These are phyloP conservation scores for Halocaridina rubra DNA, from an alignment of 2,888 invertebrate genomes.

Conservation along the genomic window DNA sequence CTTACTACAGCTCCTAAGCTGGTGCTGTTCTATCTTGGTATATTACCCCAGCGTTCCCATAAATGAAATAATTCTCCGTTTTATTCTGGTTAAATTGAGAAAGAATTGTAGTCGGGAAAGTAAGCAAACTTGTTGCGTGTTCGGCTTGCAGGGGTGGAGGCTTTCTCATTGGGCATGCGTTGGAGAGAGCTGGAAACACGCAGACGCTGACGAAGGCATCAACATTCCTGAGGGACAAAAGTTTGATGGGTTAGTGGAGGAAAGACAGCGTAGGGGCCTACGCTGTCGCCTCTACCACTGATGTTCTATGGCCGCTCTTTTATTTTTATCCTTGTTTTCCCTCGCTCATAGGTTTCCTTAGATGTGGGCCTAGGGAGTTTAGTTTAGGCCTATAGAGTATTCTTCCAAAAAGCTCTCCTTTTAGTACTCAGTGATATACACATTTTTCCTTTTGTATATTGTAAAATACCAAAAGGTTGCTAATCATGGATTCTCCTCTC, in stretches of 20 bases:
- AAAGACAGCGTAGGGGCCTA: constrained; percentile 24
- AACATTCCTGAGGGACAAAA: constrained; percentile 57
- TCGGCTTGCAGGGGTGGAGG: not conserved
- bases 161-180: not conserved
- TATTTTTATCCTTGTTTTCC: no score
- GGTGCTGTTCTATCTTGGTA: no score
- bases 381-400: no score
- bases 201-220: constrained; percentile 39
- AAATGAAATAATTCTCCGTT: no score
- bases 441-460: no score
- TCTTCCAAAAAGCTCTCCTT: no score
- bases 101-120: not conserved
- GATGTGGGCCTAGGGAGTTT: not conserved
- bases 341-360: not conserved
- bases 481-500: no score
- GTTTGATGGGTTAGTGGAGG: constrained; percentile 38
- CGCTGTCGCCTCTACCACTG: not conserved
- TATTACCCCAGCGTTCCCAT: no score
- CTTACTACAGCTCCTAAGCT: no score
- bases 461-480: no score
- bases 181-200: not conserved
- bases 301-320: constrained; percentile 24
- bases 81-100: not conserved
- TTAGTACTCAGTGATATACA: no score
- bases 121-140: constrained; percentile 45